Evolutionary conservation across 2,113 vertebrate species (phyloP).

Genomic region (Stigmatopora nigra): DNA sequence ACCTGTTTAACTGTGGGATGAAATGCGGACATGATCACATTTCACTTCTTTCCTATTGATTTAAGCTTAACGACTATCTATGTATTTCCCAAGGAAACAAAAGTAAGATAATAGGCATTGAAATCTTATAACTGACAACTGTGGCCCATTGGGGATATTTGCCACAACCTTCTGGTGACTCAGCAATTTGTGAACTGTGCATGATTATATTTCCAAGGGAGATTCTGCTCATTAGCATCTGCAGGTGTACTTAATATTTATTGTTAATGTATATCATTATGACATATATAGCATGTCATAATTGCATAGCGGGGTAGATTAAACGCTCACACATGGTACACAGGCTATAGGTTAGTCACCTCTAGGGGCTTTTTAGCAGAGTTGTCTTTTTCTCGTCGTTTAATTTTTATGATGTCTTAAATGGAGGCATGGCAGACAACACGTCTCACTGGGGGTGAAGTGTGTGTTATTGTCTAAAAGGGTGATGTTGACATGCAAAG

Average conservation of each 20-base stretch:
- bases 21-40: slow-evolving; percentile 5
- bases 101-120: slow-evolving; percentile 2
- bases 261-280: not conserved
- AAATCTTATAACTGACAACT: slow-evolving; percentile 2
- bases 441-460: slow-evolving; percentile 10
- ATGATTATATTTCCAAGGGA: not conserved
- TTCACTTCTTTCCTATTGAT: slow-evolving; percentile 6
- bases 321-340: not conserved
- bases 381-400: slow-evolving; percentile 40
- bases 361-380: not conserved
- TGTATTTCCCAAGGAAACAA: not conserved
- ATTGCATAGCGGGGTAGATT: not conserved
- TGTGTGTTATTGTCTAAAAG: slow-evolving; percentile 4
- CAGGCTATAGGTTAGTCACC: not conserved
- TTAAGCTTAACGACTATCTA: not conserved
- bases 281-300: not conserved
- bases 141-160: not conserved
- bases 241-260: not conserved
- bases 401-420: slow-evolving; percentile 43
- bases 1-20: not conserved
- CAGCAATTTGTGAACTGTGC: not conserved
- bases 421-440: slow-evolving; percentile 18
- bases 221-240: not conserved
- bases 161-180: not conserved
- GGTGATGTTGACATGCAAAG: slow-evolving; percentile 45